Base-by-base conservation (phyloP, 1,140 invertebrate genomes). In the Leptopilina clavipes region DNA sequence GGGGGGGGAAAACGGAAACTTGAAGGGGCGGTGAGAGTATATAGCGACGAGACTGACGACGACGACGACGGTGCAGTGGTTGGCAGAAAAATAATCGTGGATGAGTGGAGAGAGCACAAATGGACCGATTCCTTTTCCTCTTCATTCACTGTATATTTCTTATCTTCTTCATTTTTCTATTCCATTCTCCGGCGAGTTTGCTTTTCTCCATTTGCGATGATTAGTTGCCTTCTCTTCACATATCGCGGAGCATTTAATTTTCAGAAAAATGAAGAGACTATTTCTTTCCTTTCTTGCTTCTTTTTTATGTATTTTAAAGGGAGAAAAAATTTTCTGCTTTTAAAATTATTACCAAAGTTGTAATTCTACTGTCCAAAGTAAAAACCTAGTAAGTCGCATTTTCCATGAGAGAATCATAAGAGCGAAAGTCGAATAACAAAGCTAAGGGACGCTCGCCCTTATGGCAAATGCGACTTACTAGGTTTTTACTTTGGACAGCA, bases 11-110 rank as follows among this genome's bases (percentile, higher is more conserved):
- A 22, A 70, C 59, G 45, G 72, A 43, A 65, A 65, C 71, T 65
- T 59, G 70, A 17, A n/a, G n/a, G 40, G 70, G 40, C 22, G 12
- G 40, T n/a, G n/a, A n/a, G n/a, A n/a, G n/a, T n/a, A n/a, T n/a
- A n/a, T n/a, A n/a, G n/a, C n/a, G n/a, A n/a, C n/a, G n/a, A n/a
- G n/a, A n/a, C n/a, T n/a, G n/a, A n/a, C n/a, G n/a, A n/a, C n/a
- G n/a, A n/a, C 18, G 70, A 43, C 70, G 43, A 72, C 17, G 37
- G 2, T 43, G n/a, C 37, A 43, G 18, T 11, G 54, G 19, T 31
- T 40, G 45, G 54, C 48, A 74, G 79, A 81, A 82, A 82, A 86
- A 85, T 86, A 86, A 85, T 86, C 81, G 82, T 72, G 82, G 80
- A 82, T 83, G 82, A 85, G 83, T 81, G 77, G 78, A 82, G 77